Base-by-base conservation (phyloP, 2,888 invertebrate species). In the Amphipoea oculea region DNA sequence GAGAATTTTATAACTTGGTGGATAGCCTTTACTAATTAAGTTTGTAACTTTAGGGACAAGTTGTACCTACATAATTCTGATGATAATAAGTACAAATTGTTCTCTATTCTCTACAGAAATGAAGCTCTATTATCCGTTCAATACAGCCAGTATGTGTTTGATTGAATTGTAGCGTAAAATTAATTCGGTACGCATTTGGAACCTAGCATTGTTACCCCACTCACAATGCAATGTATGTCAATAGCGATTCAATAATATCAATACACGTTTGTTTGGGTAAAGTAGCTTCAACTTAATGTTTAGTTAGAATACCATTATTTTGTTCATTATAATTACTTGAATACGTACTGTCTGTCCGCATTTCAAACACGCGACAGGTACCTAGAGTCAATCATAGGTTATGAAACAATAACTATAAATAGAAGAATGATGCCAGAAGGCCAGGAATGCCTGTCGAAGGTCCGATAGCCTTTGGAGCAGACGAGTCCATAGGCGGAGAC, bases 151-250 rank as follows among this genome's bases (percentile, higher is more conserved):
- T 63, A 76, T 45, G 65, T 74, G 63, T 45, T 57, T 71, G 68
- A 85, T 77, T 79, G 62, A 85, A 84, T 77, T 81, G 69, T 66
- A 78, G 67, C 81, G 81, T 80, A 57, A 80, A 86, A 86, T 80
- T 36, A 45, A 85, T 86, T 85, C 51, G 48, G n/a, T 73, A 75
- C 78, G 76, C 71, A 76, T n/a, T 63, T 78, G 79, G 65, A 68
- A 54, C 51, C n/a, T 12, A 79, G 74, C 75, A 83, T 87, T 87
- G 87, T 85, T 83, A 87, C 83, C 87, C 78, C 81, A 83, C 60
- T 45, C 54, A 76, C 72, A 84, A 84, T 76, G 81, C 79, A 66
- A 79, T 79, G 73, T 84, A 62, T 80, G 83, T 87, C 83, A 83
- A 81, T 76, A 78, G 63, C 67, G 40, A 67, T 45, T 85, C 77